Percentiles rank a stretch among this genome's conserved stretches.
These are phyloP conservation scores for Dendrophyllia cribrosa DNA, from an alignment of 64 coral and sea anemone genomes.

Conservation along the genomic window DNA sequence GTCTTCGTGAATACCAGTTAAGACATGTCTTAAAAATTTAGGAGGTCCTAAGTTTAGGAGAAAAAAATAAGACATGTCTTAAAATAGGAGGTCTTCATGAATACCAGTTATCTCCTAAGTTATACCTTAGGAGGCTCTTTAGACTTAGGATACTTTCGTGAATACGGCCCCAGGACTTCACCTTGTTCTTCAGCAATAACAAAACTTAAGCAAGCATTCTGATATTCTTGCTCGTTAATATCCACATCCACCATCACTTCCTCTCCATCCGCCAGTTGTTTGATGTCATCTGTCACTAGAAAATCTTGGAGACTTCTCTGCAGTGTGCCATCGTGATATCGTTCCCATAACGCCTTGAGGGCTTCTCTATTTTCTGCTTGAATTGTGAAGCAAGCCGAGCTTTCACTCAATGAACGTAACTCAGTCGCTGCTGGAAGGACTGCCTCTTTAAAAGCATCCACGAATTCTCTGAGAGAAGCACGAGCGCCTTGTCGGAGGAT, in stretches of 20 bases:
- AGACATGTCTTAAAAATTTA: no score
- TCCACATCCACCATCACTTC: neutral
- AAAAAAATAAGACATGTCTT: no score
- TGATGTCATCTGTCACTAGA: neutral
- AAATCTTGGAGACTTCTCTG: neutral
- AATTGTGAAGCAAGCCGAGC: neutral
- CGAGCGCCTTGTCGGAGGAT: no score
- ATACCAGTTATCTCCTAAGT: no score
- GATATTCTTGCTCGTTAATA: neutral
- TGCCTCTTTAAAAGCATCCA: no score
- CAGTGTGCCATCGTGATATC: constrained; percentile 8
- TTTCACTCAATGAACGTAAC: neutral
- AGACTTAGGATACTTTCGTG: no score
- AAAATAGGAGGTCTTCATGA: no score
- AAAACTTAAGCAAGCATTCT: neutral
- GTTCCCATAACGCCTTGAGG: neutral
- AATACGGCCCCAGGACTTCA: no score
- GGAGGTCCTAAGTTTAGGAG: no score
- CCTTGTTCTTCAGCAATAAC: neutral
- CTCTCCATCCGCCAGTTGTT: neutral
- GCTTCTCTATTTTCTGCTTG: neutral
- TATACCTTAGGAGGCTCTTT: no score
- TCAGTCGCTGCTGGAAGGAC: neutral
- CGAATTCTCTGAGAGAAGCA: no score
- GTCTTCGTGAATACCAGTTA: no score